A percentile compares a stretch with the other conserved stretches of the same genome.
Evolutionary conservation across 2,113 vertebrate genomes (phyloP).

Genomic region (Strigops habroptila): DNA sequence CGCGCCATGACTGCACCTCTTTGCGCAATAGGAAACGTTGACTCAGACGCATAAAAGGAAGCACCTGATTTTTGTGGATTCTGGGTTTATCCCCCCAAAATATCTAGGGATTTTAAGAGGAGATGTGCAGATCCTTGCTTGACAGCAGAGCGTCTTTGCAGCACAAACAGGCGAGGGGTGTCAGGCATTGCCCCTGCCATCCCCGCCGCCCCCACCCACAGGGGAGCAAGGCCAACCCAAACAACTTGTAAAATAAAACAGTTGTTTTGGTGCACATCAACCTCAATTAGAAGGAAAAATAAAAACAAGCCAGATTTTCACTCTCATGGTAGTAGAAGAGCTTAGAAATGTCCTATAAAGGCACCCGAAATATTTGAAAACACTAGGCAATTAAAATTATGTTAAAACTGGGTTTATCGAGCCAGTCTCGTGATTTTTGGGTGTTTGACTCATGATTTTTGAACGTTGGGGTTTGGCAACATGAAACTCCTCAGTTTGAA

Average conservation of each 20-base stretch:
- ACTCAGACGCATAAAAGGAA: neutral
- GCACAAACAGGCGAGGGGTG: rapidly evolving
- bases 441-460: constrained; percentile 44
- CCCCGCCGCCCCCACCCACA: neutral
- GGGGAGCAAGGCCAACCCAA: neutral
- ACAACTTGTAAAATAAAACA: neutral
- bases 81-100: neutral
- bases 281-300: neutral
- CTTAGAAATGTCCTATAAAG: neutral
- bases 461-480: constrained; percentile 35
- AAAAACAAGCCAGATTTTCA: neutral
- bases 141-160: neutral
- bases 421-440: neutral
- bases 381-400: neutral
- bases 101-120: neutral
- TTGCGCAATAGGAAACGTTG: neutral
- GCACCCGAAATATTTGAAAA: neutral
- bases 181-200: neutral
- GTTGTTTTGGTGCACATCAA: neutral
- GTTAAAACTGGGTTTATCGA: neutral
- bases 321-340: neutral
- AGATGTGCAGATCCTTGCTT: neutral
- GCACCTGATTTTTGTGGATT: neutral
- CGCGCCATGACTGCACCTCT: rapidly evolving
- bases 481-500: neutral